Conservation (phyloP, 2,113 vertebrate species). For the Chamaea fasciata region DNA sequence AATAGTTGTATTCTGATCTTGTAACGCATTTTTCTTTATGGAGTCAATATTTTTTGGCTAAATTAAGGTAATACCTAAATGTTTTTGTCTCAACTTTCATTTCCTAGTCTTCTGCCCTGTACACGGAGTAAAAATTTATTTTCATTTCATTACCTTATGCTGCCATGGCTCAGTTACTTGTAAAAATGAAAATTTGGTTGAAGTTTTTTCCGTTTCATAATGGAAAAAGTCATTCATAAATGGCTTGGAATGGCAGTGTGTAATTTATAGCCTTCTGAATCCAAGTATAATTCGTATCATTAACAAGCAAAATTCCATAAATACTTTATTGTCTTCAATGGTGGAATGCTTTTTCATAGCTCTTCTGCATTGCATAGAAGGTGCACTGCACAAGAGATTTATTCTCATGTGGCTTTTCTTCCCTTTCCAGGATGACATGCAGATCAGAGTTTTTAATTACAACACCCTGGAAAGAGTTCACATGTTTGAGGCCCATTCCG, state of each 20-base stretch:
- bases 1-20: background rate
- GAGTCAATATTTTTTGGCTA: background rate
- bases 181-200: background rate
- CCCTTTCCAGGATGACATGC: constrained; percentile 91
- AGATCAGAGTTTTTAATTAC: constrained; percentile 98
- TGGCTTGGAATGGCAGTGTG: background rate
- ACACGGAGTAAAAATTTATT: background rate
- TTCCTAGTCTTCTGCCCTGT: background rate
- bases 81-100: background rate
- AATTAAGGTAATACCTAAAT: background rate
- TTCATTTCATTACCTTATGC: background rate
- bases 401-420: background rate
- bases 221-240: background rate
- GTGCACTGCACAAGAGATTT: background rate
- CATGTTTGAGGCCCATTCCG: constrained; percentile 98
- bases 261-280: background rate
- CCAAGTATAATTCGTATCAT: background rate
- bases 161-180: background rate
- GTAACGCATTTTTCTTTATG: background rate
- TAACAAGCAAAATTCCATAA: background rate
- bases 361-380: background rate
- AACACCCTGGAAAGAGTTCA: constrained; percentile 97
- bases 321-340: background rate
- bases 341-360: background rate
- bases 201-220: background rate